Base-by-base conservation (phyloP, 2,113 vertebrate genomes). In the Silurus asotus region DNA sequence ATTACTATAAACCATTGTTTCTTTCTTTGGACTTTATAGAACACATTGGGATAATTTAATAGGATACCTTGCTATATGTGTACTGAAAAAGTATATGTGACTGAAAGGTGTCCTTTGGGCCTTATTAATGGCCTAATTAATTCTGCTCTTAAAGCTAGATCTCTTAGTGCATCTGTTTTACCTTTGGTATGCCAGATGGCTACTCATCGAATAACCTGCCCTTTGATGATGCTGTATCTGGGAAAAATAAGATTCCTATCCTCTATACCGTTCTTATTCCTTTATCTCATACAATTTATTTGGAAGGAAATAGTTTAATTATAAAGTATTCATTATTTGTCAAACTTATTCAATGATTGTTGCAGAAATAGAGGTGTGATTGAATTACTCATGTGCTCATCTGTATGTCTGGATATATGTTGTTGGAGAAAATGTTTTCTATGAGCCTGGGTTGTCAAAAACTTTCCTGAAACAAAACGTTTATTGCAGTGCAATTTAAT, bases 141-240 rank as follows among this genome's bases (percentile, higher is more conserved):
- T 45, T 69, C 13, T 37, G 67, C 17, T 45, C 28, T 69, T 69
- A 69, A 69, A 37, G 1, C 13, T 6, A 69, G 67, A 37, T 69
- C 7, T 69, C 67, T 69, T 14, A 0, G 28, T 69, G 67, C 67
- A 69, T 69, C 67, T 69, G 67, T 17, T 65, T 65, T 65, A 65
- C 62, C 62, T 23, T 65, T 65, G 62, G 67, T 69, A 37, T 69
- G 14, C 67, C 67, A 69, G 67, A 69, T 69, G 67, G 67, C 28
- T 69, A 69, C 13, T 28, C 67, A 69, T 37, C 14, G 13, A 37
- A 14, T 69, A 37, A 37, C 5, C 67, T 37, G 28, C 14, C 28
- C 28, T 69, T 69, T 69, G 67, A 69, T 69, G 67, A 37, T 69
- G 28, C 67, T 69, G 28, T 67, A 69, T 69, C 67, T 69, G 14